Evolutionary conservation across 2,888 invertebrate species (phyloP).

Genomic region (Dendrolimus houi): DNA sequence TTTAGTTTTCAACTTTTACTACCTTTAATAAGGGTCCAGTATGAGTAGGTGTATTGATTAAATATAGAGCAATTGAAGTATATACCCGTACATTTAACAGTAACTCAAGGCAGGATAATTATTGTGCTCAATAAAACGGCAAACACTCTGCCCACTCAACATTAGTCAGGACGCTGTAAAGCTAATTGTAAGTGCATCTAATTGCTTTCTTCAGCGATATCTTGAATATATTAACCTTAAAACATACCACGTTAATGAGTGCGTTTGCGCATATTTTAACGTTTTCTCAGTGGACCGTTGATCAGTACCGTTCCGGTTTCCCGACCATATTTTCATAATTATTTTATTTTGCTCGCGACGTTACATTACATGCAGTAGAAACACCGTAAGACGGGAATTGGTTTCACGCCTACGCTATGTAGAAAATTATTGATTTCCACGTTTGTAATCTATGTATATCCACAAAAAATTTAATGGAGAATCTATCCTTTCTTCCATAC

Average conservation of each 20-base stretch:
- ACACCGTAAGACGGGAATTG: not conserved
- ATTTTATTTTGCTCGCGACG: conserved; percentile 4
- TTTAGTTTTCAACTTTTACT: no score
- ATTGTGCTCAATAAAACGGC: not conserved
- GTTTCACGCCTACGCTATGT: no score
- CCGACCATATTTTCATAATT: conserved; percentile 27
- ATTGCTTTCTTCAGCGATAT: conserved; percentile 10
- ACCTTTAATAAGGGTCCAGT: no score
- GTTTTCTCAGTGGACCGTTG: conserved; percentile 8
- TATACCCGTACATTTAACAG: no score
- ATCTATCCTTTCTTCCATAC: no score
- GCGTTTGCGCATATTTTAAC: conserved; percentile 13
- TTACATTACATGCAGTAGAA: not conserved
- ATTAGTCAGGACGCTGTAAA: not conserved
- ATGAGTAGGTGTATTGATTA: no score
- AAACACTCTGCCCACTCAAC: not conserved
- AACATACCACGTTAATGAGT: conserved; percentile 10
- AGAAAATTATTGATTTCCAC: not conserved
- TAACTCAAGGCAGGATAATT: not conserved
- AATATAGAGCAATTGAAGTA: no score
- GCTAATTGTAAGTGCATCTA: conserved; percentile 3
- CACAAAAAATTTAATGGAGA: no score
- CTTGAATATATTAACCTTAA: conserved; percentile 14
- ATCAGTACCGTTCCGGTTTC: conserved; percentile 19
- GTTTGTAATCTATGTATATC: no score